These are phyloP conservation scores for Apotomis betuletana DNA, from an alignment of 2,888 invertebrate species.

Conservation along the genomic window DNA sequence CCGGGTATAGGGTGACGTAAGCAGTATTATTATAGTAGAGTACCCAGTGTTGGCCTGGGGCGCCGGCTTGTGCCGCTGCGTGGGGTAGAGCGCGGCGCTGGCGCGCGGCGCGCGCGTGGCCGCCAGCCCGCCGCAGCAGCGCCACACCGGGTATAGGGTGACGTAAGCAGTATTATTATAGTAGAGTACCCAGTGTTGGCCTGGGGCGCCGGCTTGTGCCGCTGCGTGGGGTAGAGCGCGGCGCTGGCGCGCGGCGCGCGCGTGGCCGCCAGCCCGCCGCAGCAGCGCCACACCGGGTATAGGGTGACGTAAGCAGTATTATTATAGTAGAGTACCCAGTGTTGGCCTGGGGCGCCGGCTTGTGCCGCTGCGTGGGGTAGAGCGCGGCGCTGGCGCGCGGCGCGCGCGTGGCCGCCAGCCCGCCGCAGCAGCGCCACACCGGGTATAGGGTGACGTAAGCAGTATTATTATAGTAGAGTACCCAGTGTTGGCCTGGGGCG, in stretches of 20 bases:
- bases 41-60: slow-evolving; percentile 43
- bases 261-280: slow-evolving; percentile 52
- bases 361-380: not conserved
- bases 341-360: slow-evolving; percentile 41
- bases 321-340: slow-evolving; percentile 22
- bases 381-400: slow-evolving; percentile 45
- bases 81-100: slow-evolving; percentile 41
- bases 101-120: slow-evolving; percentile 46
- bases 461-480: not conserved
- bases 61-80: not conserved
- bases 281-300: slow-evolving; percentile 54
- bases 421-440: slow-evolving; percentile 64
- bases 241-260: slow-evolving; percentile 46
- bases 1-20: too few relatives aligned
- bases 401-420: slow-evolving; percentile 46
- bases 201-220: slow-evolving; percentile 31
- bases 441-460: too few relatives aligned
- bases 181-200: slow-evolving; percentile 39
- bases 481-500: slow-evolving; percentile 43
- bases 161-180: too few relatives aligned
- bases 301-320: too few relatives aligned
- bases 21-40: too few relatives aligned
- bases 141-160: slow-evolving; percentile 43
- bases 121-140: slow-evolving; percentile 58
- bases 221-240: slow-evolving; percentile 34